phyloP scores from a whole-genome alignment of 2,113 vertebrate species.

The Puffinus mauretanicus region DNA sequence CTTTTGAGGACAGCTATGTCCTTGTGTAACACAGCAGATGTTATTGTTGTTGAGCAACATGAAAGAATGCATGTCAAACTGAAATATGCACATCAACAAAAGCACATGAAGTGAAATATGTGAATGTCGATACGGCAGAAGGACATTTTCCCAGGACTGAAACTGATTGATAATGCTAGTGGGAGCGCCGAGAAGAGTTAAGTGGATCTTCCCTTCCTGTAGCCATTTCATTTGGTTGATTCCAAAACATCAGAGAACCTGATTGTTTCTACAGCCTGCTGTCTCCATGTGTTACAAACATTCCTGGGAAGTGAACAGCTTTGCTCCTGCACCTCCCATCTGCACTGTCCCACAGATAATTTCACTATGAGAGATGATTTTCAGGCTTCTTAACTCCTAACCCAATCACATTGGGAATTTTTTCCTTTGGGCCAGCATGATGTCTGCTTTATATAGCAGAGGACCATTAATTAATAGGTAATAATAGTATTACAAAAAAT shows the following conservation, averaged over 20 bases:
- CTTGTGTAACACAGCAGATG: slow-evolving; percentile 53
- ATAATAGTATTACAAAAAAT: neutral
- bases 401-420: neutral
- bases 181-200: neutral
- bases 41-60: slow-evolving; percentile 44
- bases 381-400: neutral
- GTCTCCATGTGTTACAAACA: neutral
- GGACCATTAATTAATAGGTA: neutral
- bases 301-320: slow-evolving; percentile 13
- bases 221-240: neutral
- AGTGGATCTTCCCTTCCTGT: neutral
- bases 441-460: neutral
- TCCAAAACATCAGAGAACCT: neutral
- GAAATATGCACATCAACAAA: neutral
- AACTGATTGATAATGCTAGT: slow-evolving; percentile 1
- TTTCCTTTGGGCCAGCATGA: neutral
- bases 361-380: neutral
- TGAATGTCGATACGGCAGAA: neutral
- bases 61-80: slow-evolving; percentile 23
- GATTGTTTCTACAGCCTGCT: neutral
- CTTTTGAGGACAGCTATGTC: slow-evolving; percentile 26
- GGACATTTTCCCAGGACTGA: slow-evolving; percentile 32
- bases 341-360: neutral
- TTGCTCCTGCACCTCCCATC: neutral
- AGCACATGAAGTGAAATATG: slow-evolving; percentile 22